phyloP scores from a whole-genome alignment of 2,888 invertebrate genomes.

The Chymomyza fuscimana region DNA sequence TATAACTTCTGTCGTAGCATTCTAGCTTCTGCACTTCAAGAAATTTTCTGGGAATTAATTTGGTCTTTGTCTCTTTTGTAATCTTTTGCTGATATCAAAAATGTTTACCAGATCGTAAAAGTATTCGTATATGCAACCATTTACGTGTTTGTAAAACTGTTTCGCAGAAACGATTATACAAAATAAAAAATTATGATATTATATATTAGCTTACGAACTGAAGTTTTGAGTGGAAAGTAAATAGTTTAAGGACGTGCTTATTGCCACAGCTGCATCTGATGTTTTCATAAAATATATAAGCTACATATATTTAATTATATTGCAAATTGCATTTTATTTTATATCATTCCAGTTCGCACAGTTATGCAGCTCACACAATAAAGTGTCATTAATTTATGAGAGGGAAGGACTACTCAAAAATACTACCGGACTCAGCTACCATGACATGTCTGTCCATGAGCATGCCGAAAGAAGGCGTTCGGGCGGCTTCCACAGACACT shows the following conservation, averaged over 20 bases:
- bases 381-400: constrained; percentile 61
- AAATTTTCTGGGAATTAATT: no score
- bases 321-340: constrained; percentile 63
- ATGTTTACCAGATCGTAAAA: no score
- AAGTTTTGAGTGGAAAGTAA: background rate
- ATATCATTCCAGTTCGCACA: constrained; percentile 40
- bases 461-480: background rate
- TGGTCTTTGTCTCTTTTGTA: no score
- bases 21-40: no score
- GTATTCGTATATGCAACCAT: no score
- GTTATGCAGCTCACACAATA: constrained; percentile 30
- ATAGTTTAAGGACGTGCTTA: background rate
- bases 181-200: background rate
- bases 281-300: constrained; percentile 26
- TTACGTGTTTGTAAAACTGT: background rate
- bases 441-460: constrained; percentile 42
- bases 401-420: constrained; percentile 18
- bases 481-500: constrained; percentile 4
- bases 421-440: constrained; percentile 31
- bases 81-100: no score
- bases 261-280: background rate
- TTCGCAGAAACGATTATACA: background rate
- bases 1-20: no score
- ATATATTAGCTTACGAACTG: background rate
- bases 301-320: constrained; percentile 64